Base-by-base conservation (phyloP, 1,140 invertebrate species). In the Liolophura sinensis region DNA sequence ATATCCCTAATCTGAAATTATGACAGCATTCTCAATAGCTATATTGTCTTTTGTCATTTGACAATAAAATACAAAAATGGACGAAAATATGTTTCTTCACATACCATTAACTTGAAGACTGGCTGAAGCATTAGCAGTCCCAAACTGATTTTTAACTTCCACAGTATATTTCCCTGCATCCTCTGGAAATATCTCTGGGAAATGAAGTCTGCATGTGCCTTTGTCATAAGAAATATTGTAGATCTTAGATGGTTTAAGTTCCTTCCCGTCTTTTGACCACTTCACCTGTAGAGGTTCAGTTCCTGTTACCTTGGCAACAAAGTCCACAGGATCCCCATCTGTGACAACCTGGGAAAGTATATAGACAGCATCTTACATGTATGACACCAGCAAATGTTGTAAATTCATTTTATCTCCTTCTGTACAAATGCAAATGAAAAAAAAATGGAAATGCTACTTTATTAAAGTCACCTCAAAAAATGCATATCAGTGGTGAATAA, bases 131-230 rank as follows among this genome's bases (percentile, higher is more conserved):
- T 68, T 72, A 18, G 92, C 94, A 75, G 91, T 88, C 77, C 97
- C 97, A 65, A 92, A 92, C 24, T 91, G 89, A 82, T 96, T 98
- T 64, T 91, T 91, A 4, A 96, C 92, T 71, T 92, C 89, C 83
- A 96, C 96, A 67, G 92, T 90, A 82, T 98, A 98, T 79, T 96
- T 93, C 46, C 97, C 97, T 77, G 90, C 89, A 85, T 99, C 97
- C 74, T 89, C 87, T 7, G 94, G 94, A 89, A 95, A 96, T 77
- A 97, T 94, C 82, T 98, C 95, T 20, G 93, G 91, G 69, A 98
- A 97, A 56, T 74, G 73, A 1, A 81, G 68, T 22, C 71, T 74
- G 64, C 74, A 76, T 15, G 66, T 72, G 27, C 76, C 76, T 27
- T 74, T 73, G 22, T 76, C 73, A 63, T 73, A 83, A 16, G 74